Percentiles rank a stretch among this genome's conserved stretches.
phyloP scores from a whole-genome alignment of 2,113 vertebrate genomes.

The Panthera leo region DNA sequence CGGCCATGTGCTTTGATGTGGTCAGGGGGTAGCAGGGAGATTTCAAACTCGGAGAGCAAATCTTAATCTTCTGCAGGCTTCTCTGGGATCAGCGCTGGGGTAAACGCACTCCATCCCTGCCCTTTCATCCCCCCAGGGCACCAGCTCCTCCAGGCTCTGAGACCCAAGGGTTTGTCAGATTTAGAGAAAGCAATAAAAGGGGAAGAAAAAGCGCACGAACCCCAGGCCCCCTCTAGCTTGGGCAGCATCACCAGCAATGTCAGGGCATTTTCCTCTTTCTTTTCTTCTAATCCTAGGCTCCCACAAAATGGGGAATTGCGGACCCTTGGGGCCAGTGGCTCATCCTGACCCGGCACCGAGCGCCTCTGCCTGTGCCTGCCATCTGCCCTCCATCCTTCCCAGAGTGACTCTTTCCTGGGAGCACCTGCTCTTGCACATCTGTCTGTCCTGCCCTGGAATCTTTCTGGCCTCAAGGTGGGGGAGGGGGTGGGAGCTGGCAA shows the following conservation, averaged over 20 bases:
- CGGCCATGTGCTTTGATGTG: conserved; percentile 72
- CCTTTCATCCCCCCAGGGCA: conserved; percentile 80
- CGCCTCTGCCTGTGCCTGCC: neutral
- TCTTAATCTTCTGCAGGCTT: conserved; percentile 73
- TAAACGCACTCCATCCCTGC: conserved; percentile 73
- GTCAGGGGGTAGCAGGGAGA: conserved; percentile 58
- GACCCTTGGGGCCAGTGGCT: neutral
- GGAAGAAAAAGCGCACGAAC: conserved; percentile 22
- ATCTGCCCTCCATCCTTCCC: neutral
- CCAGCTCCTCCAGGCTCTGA: conserved; percentile 47
- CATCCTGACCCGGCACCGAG: too few relatives aligned
- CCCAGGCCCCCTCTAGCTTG: neutral
- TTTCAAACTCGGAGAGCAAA: conserved; percentile 68
- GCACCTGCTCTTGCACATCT: neutral
- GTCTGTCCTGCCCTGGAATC: neutral
- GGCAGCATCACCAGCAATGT: conserved; percentile 24
- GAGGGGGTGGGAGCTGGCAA: neutral
- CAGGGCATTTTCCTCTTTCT: conserved; percentile 45
- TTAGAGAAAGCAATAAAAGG: conserved; percentile 65
- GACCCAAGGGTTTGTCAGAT: conserved; percentile 63
- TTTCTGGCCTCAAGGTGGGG: neutral
- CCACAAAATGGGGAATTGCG: conserved; percentile 43
- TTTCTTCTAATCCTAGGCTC: conserved; percentile 52
- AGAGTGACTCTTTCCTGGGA: neutral
- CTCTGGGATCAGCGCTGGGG: conserved; percentile 51